Evolutionary conservation across 1,140 invertebrate genomes (phyloP), one percentile per base, ranked within the genome.

Genomic region (Drosophila pandora): DNA sequence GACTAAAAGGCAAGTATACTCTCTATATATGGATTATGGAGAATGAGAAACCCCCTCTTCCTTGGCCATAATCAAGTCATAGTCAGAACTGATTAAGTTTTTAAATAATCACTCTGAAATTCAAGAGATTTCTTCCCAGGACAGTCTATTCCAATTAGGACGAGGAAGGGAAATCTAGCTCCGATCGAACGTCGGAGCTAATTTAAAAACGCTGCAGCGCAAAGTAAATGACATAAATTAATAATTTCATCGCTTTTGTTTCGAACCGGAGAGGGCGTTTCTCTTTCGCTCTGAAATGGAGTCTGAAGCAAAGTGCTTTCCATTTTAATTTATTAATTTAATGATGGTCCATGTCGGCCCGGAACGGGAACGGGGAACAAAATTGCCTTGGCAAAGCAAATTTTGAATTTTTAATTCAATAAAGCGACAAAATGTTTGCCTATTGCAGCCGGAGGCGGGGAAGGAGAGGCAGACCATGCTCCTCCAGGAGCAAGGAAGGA

Each of bases 291-390:
- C 28, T 3, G 6, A 48, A 21, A 64, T 21, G 48, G 50, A 49
- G 54, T 58, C 62, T 88, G 74, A 87, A 88, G 83, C 76, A 88
- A 88, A 87, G 83, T 87, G 83, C 83, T 87, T 88, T 87, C 60
- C 76, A 88, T 87, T 87, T 83, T 88, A 88, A 87, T 87, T 87
- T 87, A 87, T 87, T 88, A 88, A 87, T 87, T 87, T 89, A 87
- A 87, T 87, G 79, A 72, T 47, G 75, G 59, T 28, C 52, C 52
- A 58, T 39, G 56, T 21, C 45, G 25, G 58, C 30, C 68, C 45
- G 9, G 17, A 5, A 32, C 50, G 50, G 22, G 63, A 17, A 45
- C 5, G 53, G 41, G 22, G 28, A 53, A 72, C 61, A 50, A 62
- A 73, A 73, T 73, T 63, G 57, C 70, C 69, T 50, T 48, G 52